phyloP scores from a whole-genome alignment of 2,888 invertebrate genomes.

The Lochmaea crataegi region DNA sequence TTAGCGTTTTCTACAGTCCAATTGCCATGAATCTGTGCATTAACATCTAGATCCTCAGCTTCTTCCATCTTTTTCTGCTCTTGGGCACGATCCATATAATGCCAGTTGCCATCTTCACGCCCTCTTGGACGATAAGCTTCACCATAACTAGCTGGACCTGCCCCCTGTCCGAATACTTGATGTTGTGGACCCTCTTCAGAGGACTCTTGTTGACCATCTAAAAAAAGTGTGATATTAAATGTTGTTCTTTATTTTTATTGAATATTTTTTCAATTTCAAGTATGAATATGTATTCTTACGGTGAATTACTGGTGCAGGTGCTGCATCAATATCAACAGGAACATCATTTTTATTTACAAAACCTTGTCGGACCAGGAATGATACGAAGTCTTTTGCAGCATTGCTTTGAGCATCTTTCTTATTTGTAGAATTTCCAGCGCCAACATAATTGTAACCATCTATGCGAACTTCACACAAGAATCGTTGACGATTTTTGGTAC shows the following conservation, averaged over 20 bases:
- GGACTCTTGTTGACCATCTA: constrained; percentile 43
- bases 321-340: constrained; percentile 70
- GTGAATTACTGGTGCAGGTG: constrained; percentile 48
- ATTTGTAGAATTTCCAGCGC: constrained; percentile 93
- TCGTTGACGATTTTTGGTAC: constrained; percentile 88
- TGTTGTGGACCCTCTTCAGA: constrained; percentile 55
- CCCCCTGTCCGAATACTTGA: constrained; percentile 72
- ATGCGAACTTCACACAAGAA: constrained; percentile 93
- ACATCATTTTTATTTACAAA: constrained; percentile 75
- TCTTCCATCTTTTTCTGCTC: constrained; percentile 82
- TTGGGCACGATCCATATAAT: constrained; percentile 80
- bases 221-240: constrained; percentile 11
- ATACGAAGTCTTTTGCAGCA: constrained; percentile 91
- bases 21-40: constrained; percentile 96
- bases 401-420: constrained; percentile 97
- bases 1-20: constrained; percentile 99
- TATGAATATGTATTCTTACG: constrained; percentile 30
- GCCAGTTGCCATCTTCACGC: constrained; percentile 66
- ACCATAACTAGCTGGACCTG: constrained; percentile 82
- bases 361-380: constrained; percentile 83
- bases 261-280: neutral
- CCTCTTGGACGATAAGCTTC: constrained; percentile 78
- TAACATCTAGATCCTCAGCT: constrained; percentile 95
- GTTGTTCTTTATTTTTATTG: constrained; percentile 10
- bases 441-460: constrained; percentile 82